phyloP scores from a whole-genome alignment of 2,797 vertebrate species.

The Xiphorhynchus erythropygius region DNA sequence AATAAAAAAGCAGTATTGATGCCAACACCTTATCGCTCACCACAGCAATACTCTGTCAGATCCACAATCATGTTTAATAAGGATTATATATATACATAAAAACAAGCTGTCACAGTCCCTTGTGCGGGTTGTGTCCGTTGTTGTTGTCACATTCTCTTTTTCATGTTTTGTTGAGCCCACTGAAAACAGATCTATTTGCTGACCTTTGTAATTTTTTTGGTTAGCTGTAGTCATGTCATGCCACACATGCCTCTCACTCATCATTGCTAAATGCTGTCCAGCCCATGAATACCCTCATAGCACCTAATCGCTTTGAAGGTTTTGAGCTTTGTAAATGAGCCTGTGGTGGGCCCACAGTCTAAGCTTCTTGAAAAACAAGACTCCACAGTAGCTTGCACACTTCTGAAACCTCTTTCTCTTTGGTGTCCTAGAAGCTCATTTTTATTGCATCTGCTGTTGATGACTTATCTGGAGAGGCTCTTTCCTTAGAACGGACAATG shows the following conservation, averaged over 20 bases:
- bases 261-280: background rate
- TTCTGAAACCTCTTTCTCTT: background rate
- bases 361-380: background rate
- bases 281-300: rapidly evolving
- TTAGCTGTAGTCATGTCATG: background rate
- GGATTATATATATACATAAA: background rate
- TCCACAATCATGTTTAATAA: background rate
- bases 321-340: background rate
- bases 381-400: background rate
- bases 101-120: background rate
- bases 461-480: background rate
- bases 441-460: background rate
- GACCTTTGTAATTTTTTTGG: background rate
- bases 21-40: background rate
- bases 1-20: background rate
- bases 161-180: background rate
- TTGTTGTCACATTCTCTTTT: background rate
- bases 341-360: background rate
- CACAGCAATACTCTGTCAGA: background rate
- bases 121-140: background rate
- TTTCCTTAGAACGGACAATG: background rate
- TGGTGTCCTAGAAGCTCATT: background rate
- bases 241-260: rapidly evolving
- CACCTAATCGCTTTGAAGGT: background rate
- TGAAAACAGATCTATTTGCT: background rate